A percentile compares a stretch with the other conserved stretches of the same genome.
phyloP scores from a whole-genome alignment of 1,140 invertebrate genomes.

The Diorhabda carinulata region DNA sequence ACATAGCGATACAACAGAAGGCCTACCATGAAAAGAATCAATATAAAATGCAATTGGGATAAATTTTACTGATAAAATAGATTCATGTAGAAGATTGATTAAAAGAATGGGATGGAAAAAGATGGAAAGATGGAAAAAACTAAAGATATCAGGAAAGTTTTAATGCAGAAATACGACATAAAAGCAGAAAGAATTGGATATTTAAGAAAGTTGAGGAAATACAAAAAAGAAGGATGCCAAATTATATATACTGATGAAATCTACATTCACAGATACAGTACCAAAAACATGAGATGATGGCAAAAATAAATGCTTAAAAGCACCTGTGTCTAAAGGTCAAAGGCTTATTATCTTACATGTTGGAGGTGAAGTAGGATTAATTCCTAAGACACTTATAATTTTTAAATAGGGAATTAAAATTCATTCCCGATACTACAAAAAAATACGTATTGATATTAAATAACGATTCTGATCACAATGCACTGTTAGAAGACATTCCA shows the following conservation, averaged over 20 bases:
- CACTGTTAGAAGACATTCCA: no score
- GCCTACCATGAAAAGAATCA: conserved; percentile 6
- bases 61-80: conserved; percentile 5
- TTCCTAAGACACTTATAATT: no score
- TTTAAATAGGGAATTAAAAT: background rate
- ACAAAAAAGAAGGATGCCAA: conserved; percentile 6
- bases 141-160: conserved; percentile 5
- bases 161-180: conserved; percentile 3
- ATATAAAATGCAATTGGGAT: background rate
- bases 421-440: conserved; percentile 1
- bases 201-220: conserved; percentile 11
- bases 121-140: background rate
- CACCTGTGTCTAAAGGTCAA: no score
- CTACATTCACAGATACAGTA: background rate
- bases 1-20: background rate
- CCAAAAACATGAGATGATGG: background rate
- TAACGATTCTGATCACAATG: no score
- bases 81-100: conserved; percentile 3
- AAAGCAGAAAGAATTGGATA: conserved; percentile 5
- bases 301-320: background rate
- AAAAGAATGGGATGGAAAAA: background rate
- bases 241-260: conserved; percentile 9
- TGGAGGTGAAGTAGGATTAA: no score
- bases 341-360: no score
- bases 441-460: no score